phyloP scores from a whole-genome alignment of 2,113 vertebrate genomes.

The Semnornis frantzii region DNA sequence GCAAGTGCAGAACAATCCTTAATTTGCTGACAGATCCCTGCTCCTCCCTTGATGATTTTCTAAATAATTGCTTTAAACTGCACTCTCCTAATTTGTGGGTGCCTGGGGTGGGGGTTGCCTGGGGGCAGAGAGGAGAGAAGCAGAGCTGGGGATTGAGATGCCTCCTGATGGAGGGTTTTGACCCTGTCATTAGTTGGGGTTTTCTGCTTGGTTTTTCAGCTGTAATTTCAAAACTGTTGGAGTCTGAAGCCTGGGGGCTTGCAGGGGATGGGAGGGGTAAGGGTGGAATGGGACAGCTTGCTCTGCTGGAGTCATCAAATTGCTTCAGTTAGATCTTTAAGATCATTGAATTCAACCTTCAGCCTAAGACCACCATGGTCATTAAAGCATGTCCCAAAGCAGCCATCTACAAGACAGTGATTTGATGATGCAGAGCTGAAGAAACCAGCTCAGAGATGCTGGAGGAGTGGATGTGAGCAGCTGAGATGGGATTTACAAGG shows the following conservation, averaged over 20 bases:
- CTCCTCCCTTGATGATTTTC: background rate
- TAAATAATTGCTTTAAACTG: background rate
- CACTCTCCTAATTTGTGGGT: background rate
- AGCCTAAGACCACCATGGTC: too few species aligned
- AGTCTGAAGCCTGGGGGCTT: background rate
- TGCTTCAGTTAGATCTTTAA: background rate
- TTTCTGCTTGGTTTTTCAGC: background rate
- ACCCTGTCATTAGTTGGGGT: background rate
- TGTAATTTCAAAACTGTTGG: background rate
- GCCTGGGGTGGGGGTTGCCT: background rate
- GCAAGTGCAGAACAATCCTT: background rate
- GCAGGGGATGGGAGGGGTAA: background rate
- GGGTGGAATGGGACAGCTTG: background rate
- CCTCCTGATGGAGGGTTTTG: background rate
- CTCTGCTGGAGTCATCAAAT: fast-evolving
- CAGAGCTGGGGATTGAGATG: background rate
- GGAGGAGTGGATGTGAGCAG: fast-evolving
- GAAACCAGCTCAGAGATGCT: background rate
- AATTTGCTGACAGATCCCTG: background rate
- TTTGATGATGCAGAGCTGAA: background rate
- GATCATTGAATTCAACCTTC: too few species aligned
- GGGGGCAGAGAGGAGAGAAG: background rate
- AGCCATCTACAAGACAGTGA: background rate
- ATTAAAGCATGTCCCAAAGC: too few species aligned
- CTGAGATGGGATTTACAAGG: background rate